Percentiles rank a stretch among this genome's conserved stretches.
Evolutionary conservation across 2,113 vertebrate species (phyloP).

Genomic region (Myodes glareolus): DNA sequence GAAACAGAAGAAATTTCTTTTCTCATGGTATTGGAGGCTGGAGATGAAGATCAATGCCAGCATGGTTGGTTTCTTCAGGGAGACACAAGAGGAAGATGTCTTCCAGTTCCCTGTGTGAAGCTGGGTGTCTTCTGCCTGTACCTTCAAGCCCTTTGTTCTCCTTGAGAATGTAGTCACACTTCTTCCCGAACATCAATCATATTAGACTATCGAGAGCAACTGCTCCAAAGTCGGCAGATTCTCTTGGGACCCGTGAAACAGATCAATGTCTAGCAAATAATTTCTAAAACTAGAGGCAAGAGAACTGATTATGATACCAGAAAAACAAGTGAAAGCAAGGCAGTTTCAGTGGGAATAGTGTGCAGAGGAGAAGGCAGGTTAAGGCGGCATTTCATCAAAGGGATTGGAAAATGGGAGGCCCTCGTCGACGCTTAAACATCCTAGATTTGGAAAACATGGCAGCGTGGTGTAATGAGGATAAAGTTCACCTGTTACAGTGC

Average conservation of each 20-base stretch:
- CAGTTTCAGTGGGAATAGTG: neutral
- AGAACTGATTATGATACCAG: neutral
- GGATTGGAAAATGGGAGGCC: neutral
- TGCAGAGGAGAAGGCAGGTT: neutral
- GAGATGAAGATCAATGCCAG: neutral
- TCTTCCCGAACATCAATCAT: neutral
- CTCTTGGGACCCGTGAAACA: neutral
- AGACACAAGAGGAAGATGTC: rapidly evolving
- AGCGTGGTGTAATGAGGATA: neutral
- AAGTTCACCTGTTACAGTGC: neutral
- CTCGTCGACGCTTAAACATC: neutral
- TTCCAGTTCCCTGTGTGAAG: neutral
- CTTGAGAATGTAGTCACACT: neutral
- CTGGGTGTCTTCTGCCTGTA: neutral
- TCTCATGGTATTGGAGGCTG: neutral
- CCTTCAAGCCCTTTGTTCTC: neutral
- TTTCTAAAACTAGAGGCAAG: neutral
- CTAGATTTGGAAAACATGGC: slow-evolving; percentile 8
- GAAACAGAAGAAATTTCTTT: neutral
- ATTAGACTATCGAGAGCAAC: neutral
- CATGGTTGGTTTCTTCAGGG: neutral
- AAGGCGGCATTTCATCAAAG: neutral
- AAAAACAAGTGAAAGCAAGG: neutral
- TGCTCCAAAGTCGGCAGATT: neutral
- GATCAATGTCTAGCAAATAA: neutral